phyloP scores from a whole-genome alignment of 2,888 invertebrate species.

The Lathronympha strigana region DNA sequence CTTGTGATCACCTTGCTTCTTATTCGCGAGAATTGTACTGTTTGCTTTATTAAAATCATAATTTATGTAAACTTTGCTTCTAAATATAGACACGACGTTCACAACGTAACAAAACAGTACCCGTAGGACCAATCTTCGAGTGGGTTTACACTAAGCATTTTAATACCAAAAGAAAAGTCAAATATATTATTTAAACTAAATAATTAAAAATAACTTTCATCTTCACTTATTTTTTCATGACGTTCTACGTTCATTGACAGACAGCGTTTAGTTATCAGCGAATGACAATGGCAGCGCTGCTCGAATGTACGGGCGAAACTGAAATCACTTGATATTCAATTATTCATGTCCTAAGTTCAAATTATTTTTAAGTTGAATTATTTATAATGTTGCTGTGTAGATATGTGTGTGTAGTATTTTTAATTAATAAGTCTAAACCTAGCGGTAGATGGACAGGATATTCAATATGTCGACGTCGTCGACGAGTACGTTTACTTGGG shows the following conservation, averaged over 20 bases:
- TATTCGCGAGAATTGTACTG: conserved; percentile 70
- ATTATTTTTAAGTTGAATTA: neutral
- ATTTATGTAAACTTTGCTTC: conserved; percentile 68
- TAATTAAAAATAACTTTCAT: conserved; percentile 81
- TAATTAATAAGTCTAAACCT: too few relatives aligned
- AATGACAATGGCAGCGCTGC: neutral
- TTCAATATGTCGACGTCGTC: too few relatives aligned
- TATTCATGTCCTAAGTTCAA: neutral
- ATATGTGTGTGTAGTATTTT: too few relatives aligned
- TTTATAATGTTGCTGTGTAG: neutral
- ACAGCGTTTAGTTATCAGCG: conserved; percentile 30
- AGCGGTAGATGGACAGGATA: too few relatives aligned
- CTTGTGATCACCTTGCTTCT: conserved; percentile 70
- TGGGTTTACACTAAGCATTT: conserved; percentile 57
- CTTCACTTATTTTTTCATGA: conserved; percentile 75
- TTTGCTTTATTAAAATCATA: conserved; percentile 79
- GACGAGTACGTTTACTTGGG: too few relatives aligned
- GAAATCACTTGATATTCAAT: neutral
- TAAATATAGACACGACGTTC: conserved; percentile 55
- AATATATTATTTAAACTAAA: conserved; percentile 58
- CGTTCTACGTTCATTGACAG: conserved; percentile 49
- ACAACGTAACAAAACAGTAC: conserved; percentile 55
- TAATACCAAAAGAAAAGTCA: conserved; percentile 51
- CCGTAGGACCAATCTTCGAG: conserved; percentile 53
- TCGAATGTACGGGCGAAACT: neutral